A percentile compares a stretch with the other conserved stretches of the same genome.
Conservation (phyloP, 2,113 vertebrate species). For the Bungarus multicinctus region DNA sequence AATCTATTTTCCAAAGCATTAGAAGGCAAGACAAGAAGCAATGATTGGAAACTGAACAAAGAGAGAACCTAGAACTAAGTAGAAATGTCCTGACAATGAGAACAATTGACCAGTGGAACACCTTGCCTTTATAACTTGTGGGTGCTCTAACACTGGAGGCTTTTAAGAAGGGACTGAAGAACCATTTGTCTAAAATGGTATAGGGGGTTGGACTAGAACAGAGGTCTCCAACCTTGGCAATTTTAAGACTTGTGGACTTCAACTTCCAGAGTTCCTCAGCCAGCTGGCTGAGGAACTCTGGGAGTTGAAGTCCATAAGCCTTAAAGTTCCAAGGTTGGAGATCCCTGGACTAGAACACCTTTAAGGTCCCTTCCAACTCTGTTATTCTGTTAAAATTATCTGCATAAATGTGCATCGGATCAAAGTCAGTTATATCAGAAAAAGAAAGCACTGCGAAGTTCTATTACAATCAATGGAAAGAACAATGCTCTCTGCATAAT, state of each 20-base stretch:
- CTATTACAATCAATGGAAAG: slow-evolving; percentile 21
- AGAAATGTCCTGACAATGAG: neutral
- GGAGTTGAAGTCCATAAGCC: too few species aligned
- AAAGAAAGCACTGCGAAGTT: slow-evolving; percentile 27
- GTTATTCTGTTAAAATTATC: neutral
- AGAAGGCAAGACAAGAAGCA: neutral
- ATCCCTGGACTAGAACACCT: neutral
- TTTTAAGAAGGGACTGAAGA: neutral
- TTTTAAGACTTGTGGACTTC: too few species aligned
- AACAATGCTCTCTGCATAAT: slow-evolving; percentile 41
- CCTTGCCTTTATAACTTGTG: neutral
- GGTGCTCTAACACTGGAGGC: neutral
- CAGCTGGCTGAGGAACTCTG: too few species aligned
- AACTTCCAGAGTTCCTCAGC: too few species aligned
- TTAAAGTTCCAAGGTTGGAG: too few species aligned
- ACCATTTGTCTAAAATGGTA: neutral
- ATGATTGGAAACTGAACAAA: neutral
- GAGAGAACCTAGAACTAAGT: neutral
- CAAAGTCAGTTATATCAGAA: slow-evolving; percentile 28
- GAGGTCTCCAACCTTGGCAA: too few species aligned
- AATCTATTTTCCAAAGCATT: neutral
- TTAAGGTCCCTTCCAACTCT: neutral
- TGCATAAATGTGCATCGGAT: slow-evolving; percentile 33
- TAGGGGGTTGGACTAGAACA: neutral
- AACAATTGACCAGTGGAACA: neutral